Base-by-base conservation (phyloP, 2,113 vertebrate genomes). In the Toxostoma redivivum region DNA sequence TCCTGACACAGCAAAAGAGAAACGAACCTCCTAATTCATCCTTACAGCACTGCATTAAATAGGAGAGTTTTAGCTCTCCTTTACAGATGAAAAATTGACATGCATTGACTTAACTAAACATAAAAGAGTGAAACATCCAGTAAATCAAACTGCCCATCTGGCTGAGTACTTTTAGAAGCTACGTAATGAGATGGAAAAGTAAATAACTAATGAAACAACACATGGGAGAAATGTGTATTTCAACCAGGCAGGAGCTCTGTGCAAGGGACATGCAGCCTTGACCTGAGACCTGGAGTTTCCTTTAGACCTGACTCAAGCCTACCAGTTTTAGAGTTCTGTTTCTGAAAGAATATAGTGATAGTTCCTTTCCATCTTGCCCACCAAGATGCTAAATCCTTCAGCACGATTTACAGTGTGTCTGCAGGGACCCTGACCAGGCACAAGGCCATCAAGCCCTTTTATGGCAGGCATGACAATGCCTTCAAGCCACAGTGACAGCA, bases 71-170 rank as follows among this genome's bases (percentile, higher is more conserved):
- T 48, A 80, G 79, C 23, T 79, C 53, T 30, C 28, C 74, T 93
- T 82, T 80, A 88, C n/a, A 69, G 58, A 91, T 82, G 81, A 96
- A 94, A 95, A 93, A 93, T 53, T 87, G 90, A 90, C 94, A 85
- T 67, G 37, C 76, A 94, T 81, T 92, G 91, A 92, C 83, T 94
- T 87, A 66, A 79, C 51, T 79, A 84, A 94, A 95, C 83, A 81
- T 67, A 72, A 94, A 86, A 57, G 69, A 45, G 40, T 38, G 15
- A 86, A 91, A 92, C 53, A 88, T n/a, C 17, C 65, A 84, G 77
- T 58, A 92, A 88, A 94, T 76, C 90, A 89, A 94, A 94, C 40
- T 40, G 57, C 17, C 67, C 53, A 88, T 86, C 72, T 86, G 77
- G 38, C 83, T 60, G 60, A 93, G 47, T 66, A 86, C 37, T 78